These are phyloP conservation scores for Patella caerulea DNA, from an alignment of 2,888 invertebrate genomes.

Conservation along the genomic window DNA sequence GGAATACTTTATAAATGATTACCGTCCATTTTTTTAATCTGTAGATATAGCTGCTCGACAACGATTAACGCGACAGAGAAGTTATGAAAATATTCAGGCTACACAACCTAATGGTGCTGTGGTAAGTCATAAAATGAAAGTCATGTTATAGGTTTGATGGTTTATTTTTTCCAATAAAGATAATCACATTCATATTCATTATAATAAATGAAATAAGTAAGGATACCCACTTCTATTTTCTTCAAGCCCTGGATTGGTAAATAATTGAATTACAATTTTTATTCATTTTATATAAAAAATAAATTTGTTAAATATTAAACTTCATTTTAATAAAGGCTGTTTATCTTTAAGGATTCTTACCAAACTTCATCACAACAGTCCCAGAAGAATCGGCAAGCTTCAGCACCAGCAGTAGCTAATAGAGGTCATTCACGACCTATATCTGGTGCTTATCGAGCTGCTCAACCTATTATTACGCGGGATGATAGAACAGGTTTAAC, in stretches of 20 bases:
- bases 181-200: too few relatives aligned
- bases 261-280: neutral
- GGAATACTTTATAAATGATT: too few relatives aligned
- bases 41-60: neutral
- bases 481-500: slow-evolving; percentile 53
- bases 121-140: neutral
- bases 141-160: too few relatives aligned
- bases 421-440: slow-evolving; percentile 53
- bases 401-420: slow-evolving; percentile 63
- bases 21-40: too few relatives aligned
- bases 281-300: neutral
- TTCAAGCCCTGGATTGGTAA: slow-evolving; percentile 6
- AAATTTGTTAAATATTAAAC: neutral
- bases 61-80: slow-evolving; percentile 28
- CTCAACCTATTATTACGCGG: slow-evolving; percentile 64
- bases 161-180: too few relatives aligned
- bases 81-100: slow-evolving; percentile 38
- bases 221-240: neutral
- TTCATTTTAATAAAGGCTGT: too few relatives aligned
- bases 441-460: slow-evolving; percentile 55
- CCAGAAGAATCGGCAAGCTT: slow-evolving; percentile 59
- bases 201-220: too few relatives aligned
- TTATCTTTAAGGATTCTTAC: slow-evolving; percentile 41
- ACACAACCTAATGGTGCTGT: slow-evolving; percentile 20
- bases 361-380: slow-evolving; percentile 28